Percentiles rank a stretch among this genome's conserved stretches.
Evolutionary conservation across 2,888 invertebrate species (phyloP).

Genomic region (Prosapia bicincta): DNA sequence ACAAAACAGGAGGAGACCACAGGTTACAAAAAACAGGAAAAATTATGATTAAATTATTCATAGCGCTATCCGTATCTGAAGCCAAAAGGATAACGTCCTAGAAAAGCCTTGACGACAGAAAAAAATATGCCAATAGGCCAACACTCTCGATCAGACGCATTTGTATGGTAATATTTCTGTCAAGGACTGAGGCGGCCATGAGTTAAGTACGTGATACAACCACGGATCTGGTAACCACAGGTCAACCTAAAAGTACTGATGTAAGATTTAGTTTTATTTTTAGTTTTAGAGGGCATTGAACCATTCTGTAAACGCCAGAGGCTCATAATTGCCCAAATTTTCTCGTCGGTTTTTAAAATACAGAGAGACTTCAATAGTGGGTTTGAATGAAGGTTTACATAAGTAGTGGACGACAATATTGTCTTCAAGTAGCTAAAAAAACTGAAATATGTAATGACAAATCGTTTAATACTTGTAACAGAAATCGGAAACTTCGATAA

Average conservation of each 20-base stretch:
- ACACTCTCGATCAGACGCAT: background rate
- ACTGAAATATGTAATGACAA: too few relatives aligned
- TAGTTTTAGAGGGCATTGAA: background rate
- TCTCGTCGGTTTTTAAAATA: background rate
- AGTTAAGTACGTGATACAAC: background rate
- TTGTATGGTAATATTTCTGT: background rate
- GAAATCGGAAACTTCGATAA: too few relatives aligned
- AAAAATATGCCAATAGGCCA: background rate
- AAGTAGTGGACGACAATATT: too few relatives aligned
- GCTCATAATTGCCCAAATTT: too few relatives aligned
- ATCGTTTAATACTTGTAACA: too few relatives aligned
- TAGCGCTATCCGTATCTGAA: background rate
- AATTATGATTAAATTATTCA: background rate
- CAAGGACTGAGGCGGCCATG: background rate
- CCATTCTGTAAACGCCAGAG: background rate
- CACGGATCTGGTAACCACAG: background rate
- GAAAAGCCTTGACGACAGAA: background rate
- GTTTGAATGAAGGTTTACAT: background rate
- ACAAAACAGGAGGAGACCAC: too few relatives aligned
- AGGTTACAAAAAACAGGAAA: background rate
- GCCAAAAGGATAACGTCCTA: background rate
- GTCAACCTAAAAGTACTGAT: background rate
- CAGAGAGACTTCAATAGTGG: background rate
- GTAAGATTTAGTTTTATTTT: background rate
- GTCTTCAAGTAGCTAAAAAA: too few relatives aligned